Evolutionary conservation across 92 coral and sea anemone species (phyloP), one percentile per base, ranked within the genome.

Genomic region (Epizoanthus ramosus): DNA sequence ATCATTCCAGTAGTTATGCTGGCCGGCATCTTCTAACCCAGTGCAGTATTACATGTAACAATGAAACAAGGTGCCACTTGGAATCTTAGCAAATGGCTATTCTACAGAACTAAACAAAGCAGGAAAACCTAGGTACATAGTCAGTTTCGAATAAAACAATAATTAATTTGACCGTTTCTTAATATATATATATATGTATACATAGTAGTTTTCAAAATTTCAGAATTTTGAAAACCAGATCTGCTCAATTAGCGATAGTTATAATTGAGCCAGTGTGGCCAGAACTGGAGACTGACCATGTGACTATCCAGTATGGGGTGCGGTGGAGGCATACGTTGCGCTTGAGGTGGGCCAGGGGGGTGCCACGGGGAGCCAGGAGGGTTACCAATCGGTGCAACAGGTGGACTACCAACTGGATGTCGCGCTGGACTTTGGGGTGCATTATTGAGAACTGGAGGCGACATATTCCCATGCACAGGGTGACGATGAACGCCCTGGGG

Each of bases 261-360:
- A 61, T 39, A 60, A 15, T 4, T 8, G 3, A 3, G 24, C 86
- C 82, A 73, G 65, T 73, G 87, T 25, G 75, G 81, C 87, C 87
- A 68, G 57, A 59, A 84, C 54, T 83, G 91, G 63, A 66, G 28
- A 83, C 95, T 89, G 87, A 92, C 95, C 95, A 92, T 89, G 87
- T 83, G 92, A 64, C 85, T 35, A 68, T 92, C 95, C 19, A 85
- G 3, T 43, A 50, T 60, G 65, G 87, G 57, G 68, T 80, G 92
- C 9, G 50, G n/a, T 39, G 3, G 63, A 12, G 84, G 68, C 17
- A 37, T 80, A n/a, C 61, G 81, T 5, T 13, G 82, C 5, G 83
- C 39, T 47, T 61, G 82, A 0, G 70, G 69, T 37, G 39, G 17
- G 33, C 54, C 56, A 37, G 82, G 70, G 23, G 41, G 71, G 41